These are phyloP conservation scores for Paralichthys olivaceus DNA, from an alignment of 2,113 vertebrate genomes.

Conservation along the genomic window DNA sequence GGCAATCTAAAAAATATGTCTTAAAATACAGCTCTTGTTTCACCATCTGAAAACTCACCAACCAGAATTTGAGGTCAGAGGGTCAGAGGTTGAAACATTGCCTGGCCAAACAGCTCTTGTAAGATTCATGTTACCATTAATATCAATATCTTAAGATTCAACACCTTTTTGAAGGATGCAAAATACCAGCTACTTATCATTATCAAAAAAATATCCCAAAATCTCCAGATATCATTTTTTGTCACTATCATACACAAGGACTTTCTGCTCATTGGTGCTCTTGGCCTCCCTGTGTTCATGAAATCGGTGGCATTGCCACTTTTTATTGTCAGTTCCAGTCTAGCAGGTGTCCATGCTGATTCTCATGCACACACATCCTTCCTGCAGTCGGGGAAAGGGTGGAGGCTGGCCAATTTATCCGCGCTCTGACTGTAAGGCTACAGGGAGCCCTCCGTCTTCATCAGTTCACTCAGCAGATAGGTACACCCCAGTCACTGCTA, in stretches of 20 bases:
- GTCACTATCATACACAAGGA: conserved; percentile 6
- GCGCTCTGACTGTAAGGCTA: conserved; percentile 62
- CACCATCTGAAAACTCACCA: too few species aligned
- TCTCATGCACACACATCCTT: conserved; percentile 49
- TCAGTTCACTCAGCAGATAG: conserved; percentile 70
- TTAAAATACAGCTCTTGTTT: too few species aligned
- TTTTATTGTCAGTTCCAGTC: conserved; percentile 67
- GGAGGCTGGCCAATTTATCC: conserved; percentile 65
- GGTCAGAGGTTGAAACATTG: too few species aligned
- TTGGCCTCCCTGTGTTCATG: conserved; percentile 41
- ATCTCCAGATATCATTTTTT: not conserved
- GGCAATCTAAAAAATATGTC: too few species aligned
- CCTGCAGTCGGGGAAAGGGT: conserved; percentile 38
- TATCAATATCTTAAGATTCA: too few species aligned
- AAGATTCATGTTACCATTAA: too few species aligned
- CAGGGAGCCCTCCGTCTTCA: conserved; percentile 74
- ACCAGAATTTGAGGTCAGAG: too few species aligned
- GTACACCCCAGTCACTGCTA: conserved; percentile 64
- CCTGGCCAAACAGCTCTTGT: too few species aligned
- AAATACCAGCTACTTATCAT: too few species aligned
- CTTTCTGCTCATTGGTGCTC: conserved; percentile 32
- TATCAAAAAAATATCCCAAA: not conserved
- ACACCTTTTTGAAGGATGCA: too few species aligned
- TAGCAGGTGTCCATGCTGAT: conserved; percentile 44
- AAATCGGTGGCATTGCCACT: conserved; percentile 45